Conservation (phyloP, 2,888 invertebrate species). For the Eilema griseolum region DNA sequence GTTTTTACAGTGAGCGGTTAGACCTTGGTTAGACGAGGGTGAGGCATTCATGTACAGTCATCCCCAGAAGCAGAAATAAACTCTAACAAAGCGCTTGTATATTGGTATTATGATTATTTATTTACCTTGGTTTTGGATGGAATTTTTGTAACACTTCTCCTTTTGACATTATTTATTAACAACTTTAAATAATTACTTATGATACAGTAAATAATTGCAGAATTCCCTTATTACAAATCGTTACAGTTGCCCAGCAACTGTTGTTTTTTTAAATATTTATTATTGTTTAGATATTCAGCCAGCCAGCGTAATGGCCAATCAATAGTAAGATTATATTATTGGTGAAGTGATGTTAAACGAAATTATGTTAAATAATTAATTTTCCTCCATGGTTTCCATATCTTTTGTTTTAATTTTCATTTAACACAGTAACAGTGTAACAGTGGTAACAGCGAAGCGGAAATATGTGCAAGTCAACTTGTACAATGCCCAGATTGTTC, state of each 20-base stretch:
- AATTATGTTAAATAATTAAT: background rate
- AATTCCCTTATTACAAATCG: background rate
- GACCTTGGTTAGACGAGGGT: background rate
- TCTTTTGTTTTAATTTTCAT: background rate
- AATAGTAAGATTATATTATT: background rate
- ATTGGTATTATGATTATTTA: background rate
- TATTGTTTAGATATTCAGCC: background rate
- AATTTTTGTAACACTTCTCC: background rate
- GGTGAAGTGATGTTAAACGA: background rate
- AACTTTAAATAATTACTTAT: background rate
- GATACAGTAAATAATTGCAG: background rate
- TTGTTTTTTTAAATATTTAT: slow-evolving; percentile 14
- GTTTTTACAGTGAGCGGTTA: background rate
- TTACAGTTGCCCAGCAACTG: slow-evolving; percentile 6
- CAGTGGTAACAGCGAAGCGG: too few relatives aligned
- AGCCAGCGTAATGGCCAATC: too few relatives aligned
- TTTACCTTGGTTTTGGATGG: slow-evolving; percentile 9
- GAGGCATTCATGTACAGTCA: background rate
- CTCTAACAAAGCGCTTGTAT: too few relatives aligned
- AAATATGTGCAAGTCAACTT: too few relatives aligned
- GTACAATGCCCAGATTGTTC: too few relatives aligned
- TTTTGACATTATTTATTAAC: slow-evolving; percentile 2
- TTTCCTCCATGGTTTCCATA: background rate
- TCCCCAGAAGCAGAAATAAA: background rate
- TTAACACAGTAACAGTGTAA: too few relatives aligned